Conservation (phyloP, 2,113 vertebrate genomes). For the Hiodon alosoides region DNA sequence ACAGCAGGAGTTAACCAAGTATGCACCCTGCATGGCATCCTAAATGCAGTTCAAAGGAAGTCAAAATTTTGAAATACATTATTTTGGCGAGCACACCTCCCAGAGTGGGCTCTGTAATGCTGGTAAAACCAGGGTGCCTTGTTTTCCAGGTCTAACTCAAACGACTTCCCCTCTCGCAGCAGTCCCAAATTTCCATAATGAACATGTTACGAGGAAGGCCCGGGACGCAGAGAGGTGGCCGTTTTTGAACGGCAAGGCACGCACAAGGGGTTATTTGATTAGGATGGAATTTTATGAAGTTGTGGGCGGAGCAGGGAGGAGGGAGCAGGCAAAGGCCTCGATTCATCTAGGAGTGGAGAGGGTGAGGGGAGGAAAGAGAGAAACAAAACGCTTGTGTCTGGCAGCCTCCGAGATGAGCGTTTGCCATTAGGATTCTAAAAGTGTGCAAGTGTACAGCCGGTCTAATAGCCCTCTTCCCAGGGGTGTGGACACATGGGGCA, state of each 20-base stretch:
- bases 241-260: slow-evolving; percentile 41
- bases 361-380: slow-evolving; percentile 38
- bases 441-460: slow-evolving; percentile 44
- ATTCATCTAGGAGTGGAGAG: slow-evolving; percentile 64
- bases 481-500: no score
- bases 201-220: slow-evolving; percentile 27
- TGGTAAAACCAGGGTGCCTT: slow-evolving; percentile 54
- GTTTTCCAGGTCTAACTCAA: slow-evolving; percentile 56
- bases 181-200: neutral
- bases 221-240: slow-evolving; percentile 47
- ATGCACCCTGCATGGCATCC: neutral
- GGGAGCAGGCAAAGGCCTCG: slow-evolving; percentile 56
- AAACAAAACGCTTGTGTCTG: slow-evolving; percentile 60
- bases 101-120: slow-evolving; percentile 23
- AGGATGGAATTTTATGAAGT: slow-evolving; percentile 70
- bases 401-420: slow-evolving; percentile 48
- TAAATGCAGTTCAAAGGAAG: neutral
- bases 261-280: slow-evolving; percentile 77
- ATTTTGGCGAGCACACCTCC: neutral
- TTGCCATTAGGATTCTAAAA: slow-evolving; percentile 53
- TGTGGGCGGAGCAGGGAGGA: slow-evolving; percentile 60
- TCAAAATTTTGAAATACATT: neutral
- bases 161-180: slow-evolving; percentile 23
- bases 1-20: no score
- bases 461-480: slow-evolving; percentile 44